Evolutionary conservation across 1,140 invertebrate genomes (phyloP).

Genomic region (Stegodyphus mimosarum): DNA sequence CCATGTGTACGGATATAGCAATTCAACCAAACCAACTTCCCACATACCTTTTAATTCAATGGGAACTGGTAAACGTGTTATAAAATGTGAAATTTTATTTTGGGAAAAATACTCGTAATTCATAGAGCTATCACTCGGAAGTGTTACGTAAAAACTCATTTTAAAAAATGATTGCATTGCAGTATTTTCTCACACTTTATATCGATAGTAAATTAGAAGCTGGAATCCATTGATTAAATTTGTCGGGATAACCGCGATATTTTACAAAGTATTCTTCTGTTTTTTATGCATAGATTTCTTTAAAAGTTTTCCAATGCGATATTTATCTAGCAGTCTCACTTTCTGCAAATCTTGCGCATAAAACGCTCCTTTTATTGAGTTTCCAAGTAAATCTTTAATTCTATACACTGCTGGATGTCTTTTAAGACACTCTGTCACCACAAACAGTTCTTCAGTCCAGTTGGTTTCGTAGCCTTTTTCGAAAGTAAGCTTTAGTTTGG

Average conservation of each 20-base stretch:
- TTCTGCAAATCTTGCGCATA: slow-evolving; percentile 27
- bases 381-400: slow-evolving; percentile 26
- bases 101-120: not conserved
- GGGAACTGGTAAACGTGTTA: not conserved
- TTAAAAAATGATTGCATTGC: not conserved
- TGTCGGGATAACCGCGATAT: not conserved
- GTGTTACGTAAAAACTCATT: slow-evolving; percentile 13
- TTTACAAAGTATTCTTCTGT: not conserved
- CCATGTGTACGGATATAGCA: not conserved
- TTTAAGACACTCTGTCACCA: slow-evolving; percentile 9
- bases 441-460: slow-evolving; percentile 5
- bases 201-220: not conserved
- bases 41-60: not conserved
- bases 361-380: slow-evolving; percentile 42
- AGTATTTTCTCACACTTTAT: not conserved
- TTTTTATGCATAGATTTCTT: not conserved
- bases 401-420: not conserved
- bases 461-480: slow-evolving; percentile 35
- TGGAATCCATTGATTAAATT: slow-evolving; percentile 2
- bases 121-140: not conserved
- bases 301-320: not conserved
- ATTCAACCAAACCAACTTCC: slow-evolving; percentile 4
- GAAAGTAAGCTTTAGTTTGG: slow-evolving; percentile 48
- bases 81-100: slow-evolving; percentile 13
- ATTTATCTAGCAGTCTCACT: not conserved